Evolutionary conservation across 2,113 vertebrate species (phyloP), one percentile per base, ranked within the genome.

Genomic region (Eira barbara): DNA sequence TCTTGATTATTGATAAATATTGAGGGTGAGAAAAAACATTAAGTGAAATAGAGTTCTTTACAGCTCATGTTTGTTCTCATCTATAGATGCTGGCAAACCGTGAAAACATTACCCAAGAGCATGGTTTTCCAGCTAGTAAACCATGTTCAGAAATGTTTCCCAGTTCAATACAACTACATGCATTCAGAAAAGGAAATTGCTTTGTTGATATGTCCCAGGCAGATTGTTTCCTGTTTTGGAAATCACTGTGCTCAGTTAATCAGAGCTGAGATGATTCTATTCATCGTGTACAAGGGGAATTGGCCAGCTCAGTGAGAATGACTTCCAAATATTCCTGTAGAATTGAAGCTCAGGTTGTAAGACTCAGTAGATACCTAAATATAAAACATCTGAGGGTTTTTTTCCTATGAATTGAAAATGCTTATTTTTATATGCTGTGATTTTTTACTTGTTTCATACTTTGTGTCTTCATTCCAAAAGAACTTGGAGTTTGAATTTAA

Each of bases 151-250:
- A 89, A 79, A 42, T 67, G 45, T 79, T 83, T 73, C 39, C 63
- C 34, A 89, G 45, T 31, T 92, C 65, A 86, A 85, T 47, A 95
- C 69, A 95, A 90, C 94, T 57, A 71, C 42, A 65, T 36, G 49
- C 73, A 74, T 88, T 93, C 76, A 57, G 49, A 80, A 95, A 65
- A 94, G 89, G 96, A 96, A 95, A 92, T 25, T 88, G 63, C 78
- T 87, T 27, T 47, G 34, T 47, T 69, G 15, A 27, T 65, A 74
- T 65, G 52, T 91, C 11, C 89, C 61, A 57, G 71, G 71, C 82
- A 81, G 45, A 92, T 91, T 61, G 29, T 85, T 97, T 97, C 89
- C 95, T 95, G 94, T 96, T 97, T 96, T 89, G 81, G 86, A 93
- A 63, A 85, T 69, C n/a, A 39, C 42, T 95, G 5, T 74, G 14